phyloP scores from a whole-genome alignment of 2,888 invertebrate genomes.

The Lycia hirtaria region DNA sequence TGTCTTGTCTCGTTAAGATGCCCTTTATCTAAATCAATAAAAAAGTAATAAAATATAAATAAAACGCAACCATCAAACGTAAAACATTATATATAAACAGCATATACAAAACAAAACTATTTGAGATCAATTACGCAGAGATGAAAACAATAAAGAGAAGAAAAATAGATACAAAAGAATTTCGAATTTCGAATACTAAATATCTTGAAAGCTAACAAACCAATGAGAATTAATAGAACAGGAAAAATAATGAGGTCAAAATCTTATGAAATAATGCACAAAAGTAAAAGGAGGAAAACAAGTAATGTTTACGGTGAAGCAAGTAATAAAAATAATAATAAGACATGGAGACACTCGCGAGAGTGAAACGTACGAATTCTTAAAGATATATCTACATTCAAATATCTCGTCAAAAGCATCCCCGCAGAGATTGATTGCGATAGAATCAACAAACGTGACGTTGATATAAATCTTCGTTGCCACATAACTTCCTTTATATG shows the following conservation, averaged over 20 bases:
- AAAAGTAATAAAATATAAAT: slow-evolving; percentile 28
- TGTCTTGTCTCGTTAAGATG: too few species aligned
- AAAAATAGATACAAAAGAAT: slow-evolving; percentile 6
- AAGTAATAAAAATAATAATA: slow-evolving; percentile 3
- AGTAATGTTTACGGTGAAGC: slow-evolving; percentile 7
- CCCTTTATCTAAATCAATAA: slow-evolving; percentile 15
- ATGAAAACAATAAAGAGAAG: slow-evolving; percentile 47
- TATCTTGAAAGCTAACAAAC: not conserved
- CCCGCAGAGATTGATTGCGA: slow-evolving; percentile 62
- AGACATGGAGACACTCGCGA: slow-evolving; percentile 2
- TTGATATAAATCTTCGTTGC: slow-evolving; percentile 55
- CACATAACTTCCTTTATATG: slow-evolving; percentile 42
- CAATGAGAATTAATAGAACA: not conserved
- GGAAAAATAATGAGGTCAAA: slow-evolving; percentile 21
- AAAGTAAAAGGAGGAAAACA: slow-evolving; percentile 49
- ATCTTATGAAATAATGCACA: slow-evolving; percentile 40
- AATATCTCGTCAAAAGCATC: slow-evolving; percentile 55
- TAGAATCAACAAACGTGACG: slow-evolving; percentile 64
- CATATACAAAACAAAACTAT: slow-evolving; percentile 30
- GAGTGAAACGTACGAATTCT: slow-evolving; percentile 14
- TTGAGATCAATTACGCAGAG: slow-evolving; percentile 33
- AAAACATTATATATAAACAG: slow-evolving; percentile 20
- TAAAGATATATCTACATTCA: slow-evolving; percentile 35
- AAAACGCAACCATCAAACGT: slow-evolving; percentile 20
- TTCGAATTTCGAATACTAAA: not conserved